phyloP scores from a whole-genome alignment of 1,140 invertebrate species.

The Euura saliciscinereae region DNA sequence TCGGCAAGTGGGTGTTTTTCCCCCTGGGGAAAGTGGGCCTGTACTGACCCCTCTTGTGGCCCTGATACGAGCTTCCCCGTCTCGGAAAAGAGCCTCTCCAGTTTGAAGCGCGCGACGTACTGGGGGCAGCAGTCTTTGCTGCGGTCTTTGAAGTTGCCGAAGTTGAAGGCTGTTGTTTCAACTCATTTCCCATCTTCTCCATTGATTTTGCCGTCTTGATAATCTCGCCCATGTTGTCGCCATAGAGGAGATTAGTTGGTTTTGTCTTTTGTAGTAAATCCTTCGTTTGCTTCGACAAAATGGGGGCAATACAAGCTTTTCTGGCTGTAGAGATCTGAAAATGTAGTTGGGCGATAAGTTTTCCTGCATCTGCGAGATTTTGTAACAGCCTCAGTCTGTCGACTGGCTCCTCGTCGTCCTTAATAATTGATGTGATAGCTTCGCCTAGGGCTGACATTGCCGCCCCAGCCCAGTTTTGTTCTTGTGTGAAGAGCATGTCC shows the following conservation, averaged over 20 bases:
- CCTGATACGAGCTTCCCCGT: slow-evolving; percentile 15
- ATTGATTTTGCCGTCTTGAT: slow-evolving; percentile 18
- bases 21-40: slow-evolving; percentile 10
- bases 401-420: background rate
- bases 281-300: slow-evolving; percentile 18
- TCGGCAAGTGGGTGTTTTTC: background rate
- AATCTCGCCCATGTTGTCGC: slow-evolving; percentile 17
- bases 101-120: slow-evolving; percentile 11
- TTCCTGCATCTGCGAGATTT: slow-evolving; percentile 10
- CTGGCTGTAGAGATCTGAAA: slow-evolving; percentile 19
- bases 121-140: background rate
- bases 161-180: slow-evolving; percentile 13
- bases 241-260: slow-evolving; percentile 24
- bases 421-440: slow-evolving; percentile 24
- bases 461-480: slow-evolving; percentile 28
- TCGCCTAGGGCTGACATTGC: slow-evolving; percentile 19
- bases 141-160: background rate
- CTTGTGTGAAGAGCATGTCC: slow-evolving; percentile 26
- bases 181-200: slow-evolving; percentile 14
- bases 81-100: slow-evolving; percentile 16
- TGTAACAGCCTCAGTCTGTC: slow-evolving; percentile 9
- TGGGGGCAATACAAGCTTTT: slow-evolving; percentile 22
- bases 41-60: slow-evolving; percentile 16
- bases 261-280: slow-evolving; percentile 15
- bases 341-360: slow-evolving; percentile 19